Evolutionary conservation across 2,888 invertebrate species (phyloP).

Genomic region (Gymnocheta viridis): DNA sequence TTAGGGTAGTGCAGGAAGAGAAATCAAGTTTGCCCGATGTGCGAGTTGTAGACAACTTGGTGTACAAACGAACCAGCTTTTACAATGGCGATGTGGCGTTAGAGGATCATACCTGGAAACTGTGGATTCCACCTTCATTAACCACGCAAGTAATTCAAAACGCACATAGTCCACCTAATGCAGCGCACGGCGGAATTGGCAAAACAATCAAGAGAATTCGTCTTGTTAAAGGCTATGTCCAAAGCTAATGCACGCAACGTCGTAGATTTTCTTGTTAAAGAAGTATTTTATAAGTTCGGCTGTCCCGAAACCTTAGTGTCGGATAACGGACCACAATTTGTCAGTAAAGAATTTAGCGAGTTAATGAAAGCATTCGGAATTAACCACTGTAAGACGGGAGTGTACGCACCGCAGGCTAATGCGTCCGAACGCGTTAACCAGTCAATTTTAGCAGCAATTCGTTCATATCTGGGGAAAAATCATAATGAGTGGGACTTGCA

Average conservation of each 20-base stretch:
- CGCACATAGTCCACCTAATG: not conserved
- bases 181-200: not conserved
- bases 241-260: not conserved
- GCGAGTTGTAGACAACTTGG: too few relatives aligned
- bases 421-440: too few relatives aligned
- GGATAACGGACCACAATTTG: not conserved
- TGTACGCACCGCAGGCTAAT: not conserved
- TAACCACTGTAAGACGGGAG: not conserved
- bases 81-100: not conserved
- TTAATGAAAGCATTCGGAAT: not conserved
- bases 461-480: too few relatives aligned
- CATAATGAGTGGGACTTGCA: too few relatives aligned
- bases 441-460: too few relatives aligned
- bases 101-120: not conserved
- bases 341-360: not conserved
- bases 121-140: not conserved
- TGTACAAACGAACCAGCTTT: too few relatives aligned
- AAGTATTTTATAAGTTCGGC: not conserved
- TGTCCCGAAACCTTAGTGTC: too few relatives aligned
- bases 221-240: not conserved
- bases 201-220: not conserved
- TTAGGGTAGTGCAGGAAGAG: too few relatives aligned
- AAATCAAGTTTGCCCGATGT: too few relatives aligned
- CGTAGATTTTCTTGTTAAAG: not conserved
- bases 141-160: not conserved